These are phyloP conservation scores for Pelochelys cantorii DNA, from an alignment of 2,797 vertebrate species.

Conservation along the genomic window DNA sequence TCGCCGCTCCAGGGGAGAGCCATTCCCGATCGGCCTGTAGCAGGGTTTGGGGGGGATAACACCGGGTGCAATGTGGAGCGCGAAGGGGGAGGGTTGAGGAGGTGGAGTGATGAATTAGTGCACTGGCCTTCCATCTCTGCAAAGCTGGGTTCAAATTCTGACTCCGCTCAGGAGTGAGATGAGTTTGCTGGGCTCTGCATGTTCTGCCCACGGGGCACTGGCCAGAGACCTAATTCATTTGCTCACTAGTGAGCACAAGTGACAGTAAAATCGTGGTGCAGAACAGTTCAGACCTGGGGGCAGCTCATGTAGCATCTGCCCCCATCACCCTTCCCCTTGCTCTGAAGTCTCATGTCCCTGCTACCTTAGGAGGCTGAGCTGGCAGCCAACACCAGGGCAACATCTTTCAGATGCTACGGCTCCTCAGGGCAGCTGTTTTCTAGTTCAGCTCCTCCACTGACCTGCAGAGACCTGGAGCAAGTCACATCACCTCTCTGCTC, in stretches of 20 bases:
- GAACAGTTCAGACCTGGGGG: neutral
- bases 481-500: neutral
- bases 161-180: neutral
- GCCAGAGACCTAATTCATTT: too few species aligned
- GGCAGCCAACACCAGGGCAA: accelerated
- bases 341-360: neutral
- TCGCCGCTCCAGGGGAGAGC: neutral
- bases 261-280: neutral
- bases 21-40: neutral
- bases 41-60: neutral
- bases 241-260: too few species aligned
- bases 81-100: too few species aligned
- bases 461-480: neutral
- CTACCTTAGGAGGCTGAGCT: neutral
- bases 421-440: accelerated
- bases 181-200: neutral
- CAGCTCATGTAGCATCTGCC: neutral
- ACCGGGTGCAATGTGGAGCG: neutral
- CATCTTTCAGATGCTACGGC: neutral
- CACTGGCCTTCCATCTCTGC: neutral
- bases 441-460: neutral
- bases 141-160: neutral
- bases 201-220: too few species aligned
- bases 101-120: neutral
- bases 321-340: neutral